A percentile compares a stretch with the other conserved stretches of the same genome.
Conservation (phyloP, 2,797 vertebrate species). For the Myotis planiceps region DNA sequence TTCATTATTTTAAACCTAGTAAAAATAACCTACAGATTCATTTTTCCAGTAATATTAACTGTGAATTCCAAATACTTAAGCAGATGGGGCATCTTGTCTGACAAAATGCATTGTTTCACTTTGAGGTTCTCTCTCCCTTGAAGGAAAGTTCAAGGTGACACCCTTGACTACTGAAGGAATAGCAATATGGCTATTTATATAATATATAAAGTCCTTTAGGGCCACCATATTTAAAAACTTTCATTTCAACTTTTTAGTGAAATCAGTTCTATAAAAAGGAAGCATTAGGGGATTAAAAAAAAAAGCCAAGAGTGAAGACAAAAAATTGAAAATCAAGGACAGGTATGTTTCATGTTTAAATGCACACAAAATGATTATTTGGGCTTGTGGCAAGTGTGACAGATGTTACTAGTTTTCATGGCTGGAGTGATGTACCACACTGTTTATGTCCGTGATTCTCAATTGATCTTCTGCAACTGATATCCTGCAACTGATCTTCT, state of each 20-base stretch:
- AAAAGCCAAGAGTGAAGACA: not conserved
- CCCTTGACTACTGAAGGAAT: not conserved
- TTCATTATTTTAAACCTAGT: not conserved
- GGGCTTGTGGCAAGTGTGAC: accelerated
- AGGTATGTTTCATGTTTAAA: not conserved
- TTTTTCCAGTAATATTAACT: not conserved
- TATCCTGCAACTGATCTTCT: not conserved
- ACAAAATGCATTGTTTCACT: not conserved
- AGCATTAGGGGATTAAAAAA: not conserved
- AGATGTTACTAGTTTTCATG: not conserved
- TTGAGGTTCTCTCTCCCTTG: not conserved
- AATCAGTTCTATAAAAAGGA: not conserved
- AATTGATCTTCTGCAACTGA: no score
- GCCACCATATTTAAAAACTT: not conserved
- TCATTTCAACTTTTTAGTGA: not conserved
- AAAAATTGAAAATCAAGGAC: not conserved
- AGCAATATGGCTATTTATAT: not conserved
- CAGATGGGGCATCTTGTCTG: not conserved
- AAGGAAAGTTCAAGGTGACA: not conserved
- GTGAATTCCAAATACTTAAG: not conserved
- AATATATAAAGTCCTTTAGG: not conserved
- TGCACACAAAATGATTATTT: not conserved
- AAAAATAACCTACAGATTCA: not conserved
- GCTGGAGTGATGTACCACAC: not conserved
- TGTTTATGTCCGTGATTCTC: not conserved